Evolutionary conservation across 92 coral and sea anemone genomes (phyloP).

Genomic region (Galaxea fascicularis): DNA sequence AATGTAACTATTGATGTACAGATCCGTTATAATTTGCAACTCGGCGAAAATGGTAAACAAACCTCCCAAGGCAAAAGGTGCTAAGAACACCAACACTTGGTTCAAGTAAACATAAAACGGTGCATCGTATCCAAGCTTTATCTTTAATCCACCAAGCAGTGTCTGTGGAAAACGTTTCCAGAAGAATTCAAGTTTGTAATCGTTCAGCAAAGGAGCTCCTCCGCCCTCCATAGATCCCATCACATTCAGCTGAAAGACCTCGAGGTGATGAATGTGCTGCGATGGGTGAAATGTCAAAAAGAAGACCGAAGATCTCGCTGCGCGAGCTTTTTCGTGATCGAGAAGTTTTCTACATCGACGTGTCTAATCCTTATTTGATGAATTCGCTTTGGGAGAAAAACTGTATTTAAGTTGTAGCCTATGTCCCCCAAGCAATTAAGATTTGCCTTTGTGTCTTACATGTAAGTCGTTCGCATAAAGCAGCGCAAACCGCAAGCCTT

Average conservation of each 20-base stretch:
- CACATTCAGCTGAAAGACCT: not conserved
- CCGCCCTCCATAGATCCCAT: constrained; percentile 89
- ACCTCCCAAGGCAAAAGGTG: constrained; percentile 85
- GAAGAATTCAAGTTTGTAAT: constrained; percentile 97
- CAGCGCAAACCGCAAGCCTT: not conserved
- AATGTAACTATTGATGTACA: constrained; percentile 57
- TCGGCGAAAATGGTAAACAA: constrained; percentile 83
- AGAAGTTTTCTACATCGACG: not conserved
- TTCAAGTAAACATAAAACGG: constrained; percentile 85
- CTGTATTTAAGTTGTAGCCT: not conserved
- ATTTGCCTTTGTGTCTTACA: not conserved
- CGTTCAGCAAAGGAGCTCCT: constrained; percentile 95
- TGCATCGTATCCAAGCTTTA: constrained; percentile 86
- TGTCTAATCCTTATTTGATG: not conserved
- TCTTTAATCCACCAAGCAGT: constrained; percentile 86
- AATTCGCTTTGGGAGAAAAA: not conserved
- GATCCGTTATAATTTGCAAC: constrained; percentile 64
- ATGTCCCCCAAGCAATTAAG: not conserved
- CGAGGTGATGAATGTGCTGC: not conserved
- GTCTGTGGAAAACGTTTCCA: constrained; percentile 92
- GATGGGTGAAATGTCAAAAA: not conserved
- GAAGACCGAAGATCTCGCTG: not conserved
- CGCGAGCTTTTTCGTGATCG: constrained; percentile 1
- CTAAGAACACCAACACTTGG: constrained; percentile 83
- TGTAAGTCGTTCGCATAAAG: not conserved